These are phyloP conservation scores for Nyctalus aviator DNA, from an alignment of 2,797 vertebrate species.

Conservation along the genomic window DNA sequence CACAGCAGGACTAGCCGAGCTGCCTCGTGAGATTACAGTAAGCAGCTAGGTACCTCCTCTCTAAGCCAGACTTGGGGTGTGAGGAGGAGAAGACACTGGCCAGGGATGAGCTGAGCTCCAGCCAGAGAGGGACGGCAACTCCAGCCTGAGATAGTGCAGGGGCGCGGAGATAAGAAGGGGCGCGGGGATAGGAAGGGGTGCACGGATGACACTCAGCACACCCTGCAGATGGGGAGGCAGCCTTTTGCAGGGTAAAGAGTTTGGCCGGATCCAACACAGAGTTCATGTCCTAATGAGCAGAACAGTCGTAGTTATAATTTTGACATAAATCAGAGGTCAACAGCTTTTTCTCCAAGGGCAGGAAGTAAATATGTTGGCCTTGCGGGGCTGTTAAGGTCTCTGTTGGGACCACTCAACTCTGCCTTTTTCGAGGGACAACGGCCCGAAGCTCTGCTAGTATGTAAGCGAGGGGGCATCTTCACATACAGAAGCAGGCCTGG, in stretches of 20 bases:
- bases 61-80: neutral
- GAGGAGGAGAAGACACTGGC: neutral
- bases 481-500: neutral
- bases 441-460: neutral
- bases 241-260: neutral
- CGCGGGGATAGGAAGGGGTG: neutral
- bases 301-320: neutral
- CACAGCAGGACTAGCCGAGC: neutral
- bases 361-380: neutral
- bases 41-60: neutral
- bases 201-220: fast-evolving
- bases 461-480: neutral
- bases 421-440: neutral
- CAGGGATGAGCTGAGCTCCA: neutral
- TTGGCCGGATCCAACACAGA: neutral
- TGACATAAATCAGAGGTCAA: neutral
- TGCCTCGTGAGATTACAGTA: neutral
- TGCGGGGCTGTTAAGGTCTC: neutral
- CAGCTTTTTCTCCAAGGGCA: neutral
- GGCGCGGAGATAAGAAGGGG: too few relatives aligned
- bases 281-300: neutral
- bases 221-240: neutral
- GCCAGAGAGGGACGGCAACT: neutral
- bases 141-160: neutral
- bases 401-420: neutral